Base-by-base conservation (phyloP, 2,113 vertebrate species). In the Ageneiosus marmoratus region DNA sequence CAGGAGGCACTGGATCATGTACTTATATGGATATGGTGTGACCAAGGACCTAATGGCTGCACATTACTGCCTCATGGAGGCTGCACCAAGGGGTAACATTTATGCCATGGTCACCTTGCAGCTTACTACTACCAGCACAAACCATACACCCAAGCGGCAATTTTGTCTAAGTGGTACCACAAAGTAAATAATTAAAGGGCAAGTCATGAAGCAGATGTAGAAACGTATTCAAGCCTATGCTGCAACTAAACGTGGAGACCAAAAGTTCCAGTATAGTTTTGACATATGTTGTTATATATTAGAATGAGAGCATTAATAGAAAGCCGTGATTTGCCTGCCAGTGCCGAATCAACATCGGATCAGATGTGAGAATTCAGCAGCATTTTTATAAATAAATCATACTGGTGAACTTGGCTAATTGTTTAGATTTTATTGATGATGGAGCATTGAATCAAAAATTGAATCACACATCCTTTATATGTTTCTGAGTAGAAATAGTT, bases 71-170 rank as follows among this genome's bases (percentile, higher is more conserved):
- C 82, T 96, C 76, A 87, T 89, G 86, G 92, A 92, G 86, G 95
- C 95, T 1, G 90, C 95, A 0, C 72, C 90, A 70, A 89, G 88
- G 58, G 95, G 95, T 18, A 96, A 94, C 3, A 84, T 92, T 84
- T 96, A 95, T 0, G 94, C 94, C 94, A 95, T 89, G 95, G 95
- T 11, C 92, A 92, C 44, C 93, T 96, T 0, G 93, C 94, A 46
- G 90, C 93, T 56, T 93, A 92, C 85, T 95, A 95, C 82, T 96
- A 96, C 78, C 92, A 87, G 5, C 92, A 87, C 83, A 96, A 94
- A 74, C 91, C 95, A 60, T 96, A 93, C 77, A 90, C 92, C 5
- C 94, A 90, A 87, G 93, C 95, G 53, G 90, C 58, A 32, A 73
- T 88, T 0, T 85, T 94, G 82, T 95, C 94, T 82, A 92, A 91